phyloP scores from a whole-genome alignment of 2,797 vertebrate genomes.

The Anguilla pacifica region DNA sequence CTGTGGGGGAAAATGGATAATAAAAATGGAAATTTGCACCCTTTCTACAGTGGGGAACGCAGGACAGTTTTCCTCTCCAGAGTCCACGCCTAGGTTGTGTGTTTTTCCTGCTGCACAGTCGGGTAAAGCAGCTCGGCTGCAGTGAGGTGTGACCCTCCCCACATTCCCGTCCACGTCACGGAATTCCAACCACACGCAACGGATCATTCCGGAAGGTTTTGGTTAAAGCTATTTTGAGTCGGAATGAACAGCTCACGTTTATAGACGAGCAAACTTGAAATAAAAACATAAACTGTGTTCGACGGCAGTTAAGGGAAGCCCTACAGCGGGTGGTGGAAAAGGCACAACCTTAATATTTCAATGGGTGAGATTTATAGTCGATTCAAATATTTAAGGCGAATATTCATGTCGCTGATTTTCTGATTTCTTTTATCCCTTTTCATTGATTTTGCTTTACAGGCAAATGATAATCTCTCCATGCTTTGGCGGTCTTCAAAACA shows the following conservation, averaged over 20 bases:
- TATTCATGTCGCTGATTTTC: too few relatives aligned
- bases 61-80: background rate
- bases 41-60: background rate
- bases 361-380: background rate
- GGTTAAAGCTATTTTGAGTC: background rate
- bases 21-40: background rate
- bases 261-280: background rate
- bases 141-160: background rate
- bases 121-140: background rate
- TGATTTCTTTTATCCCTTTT: background rate
- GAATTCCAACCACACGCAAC: background rate
- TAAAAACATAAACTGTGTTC: background rate
- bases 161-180: background rate
- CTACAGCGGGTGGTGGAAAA: background rate
- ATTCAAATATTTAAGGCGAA: background rate
- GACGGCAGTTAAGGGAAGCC: background rate
- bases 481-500: too few relatives aligned
- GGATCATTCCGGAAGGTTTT: background rate
- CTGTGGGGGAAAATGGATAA: background rate
- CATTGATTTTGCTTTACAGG: background rate
- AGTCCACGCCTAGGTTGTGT: background rate
- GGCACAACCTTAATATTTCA: background rate
- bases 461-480: background rate
- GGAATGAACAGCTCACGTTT: background rate
- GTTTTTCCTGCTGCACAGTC: background rate